Conservation (phyloP, 2,888 invertebrate species). For the Dolichopus griseipennis region DNA sequence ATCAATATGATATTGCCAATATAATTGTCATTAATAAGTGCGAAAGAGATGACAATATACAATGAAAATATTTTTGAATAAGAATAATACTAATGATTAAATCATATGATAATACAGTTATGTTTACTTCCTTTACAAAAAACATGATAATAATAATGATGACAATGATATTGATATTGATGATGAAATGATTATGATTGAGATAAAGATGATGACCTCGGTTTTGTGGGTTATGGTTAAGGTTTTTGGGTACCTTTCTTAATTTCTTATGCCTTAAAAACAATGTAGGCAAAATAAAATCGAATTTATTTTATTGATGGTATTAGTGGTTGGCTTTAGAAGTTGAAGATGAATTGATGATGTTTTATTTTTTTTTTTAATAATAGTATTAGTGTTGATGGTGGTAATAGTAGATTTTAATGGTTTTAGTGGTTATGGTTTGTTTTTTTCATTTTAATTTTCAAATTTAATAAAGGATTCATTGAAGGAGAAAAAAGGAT, state of each 20-base stretch:
- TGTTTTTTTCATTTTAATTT: no score
- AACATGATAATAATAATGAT: background rate
- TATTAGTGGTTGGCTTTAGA: background rate
- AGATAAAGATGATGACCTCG: constrained; percentile 2
- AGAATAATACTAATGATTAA: no score
- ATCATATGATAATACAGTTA: no score
- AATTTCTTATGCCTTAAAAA: background rate
- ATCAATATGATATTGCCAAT: no score
- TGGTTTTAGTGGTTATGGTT: background rate
- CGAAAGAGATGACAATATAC: background rate
- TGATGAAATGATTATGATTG: background rate
- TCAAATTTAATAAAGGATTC: no score
- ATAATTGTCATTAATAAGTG: no score
- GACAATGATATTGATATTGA: background rate
- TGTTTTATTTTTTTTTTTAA: no score
- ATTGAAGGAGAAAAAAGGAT: no score
- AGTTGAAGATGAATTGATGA: no score
- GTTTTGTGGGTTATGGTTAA: background rate
- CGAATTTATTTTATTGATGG: background rate
- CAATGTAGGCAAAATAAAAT: background rate
- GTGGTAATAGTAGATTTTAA: background rate
- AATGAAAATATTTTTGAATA: no score
- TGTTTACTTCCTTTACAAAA: no score
- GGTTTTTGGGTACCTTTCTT: background rate
- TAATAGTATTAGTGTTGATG: background rate